These are phyloP conservation scores for Thymallus thymallus DNA, from an alignment of 2,113 vertebrate genomes.

Conservation along the genomic window DNA sequence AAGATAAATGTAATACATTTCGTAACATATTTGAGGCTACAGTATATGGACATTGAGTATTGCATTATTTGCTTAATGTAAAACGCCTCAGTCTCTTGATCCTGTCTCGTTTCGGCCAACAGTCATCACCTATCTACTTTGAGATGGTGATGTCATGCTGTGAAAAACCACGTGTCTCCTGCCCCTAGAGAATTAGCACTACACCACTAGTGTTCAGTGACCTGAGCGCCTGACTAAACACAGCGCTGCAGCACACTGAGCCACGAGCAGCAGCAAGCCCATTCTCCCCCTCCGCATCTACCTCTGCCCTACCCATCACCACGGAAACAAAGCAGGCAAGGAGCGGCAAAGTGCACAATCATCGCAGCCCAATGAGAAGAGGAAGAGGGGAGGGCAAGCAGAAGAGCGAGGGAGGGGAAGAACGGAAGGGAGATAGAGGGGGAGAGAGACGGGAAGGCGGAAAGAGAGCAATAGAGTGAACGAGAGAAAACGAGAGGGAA, in stretches of 20 bases:
- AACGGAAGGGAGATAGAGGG: not conserved
- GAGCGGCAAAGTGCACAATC: constrained; percentile 59
- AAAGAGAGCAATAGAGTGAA: not conserved
- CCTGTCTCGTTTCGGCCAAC: not conserved
- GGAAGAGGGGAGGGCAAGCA: not conserved
- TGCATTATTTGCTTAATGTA: no score
- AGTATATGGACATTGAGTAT: no score
- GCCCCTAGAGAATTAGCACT: constrained; percentile 12
- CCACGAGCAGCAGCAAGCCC: not conserved
- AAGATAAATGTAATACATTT: no score
- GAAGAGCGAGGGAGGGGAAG: not conserved
- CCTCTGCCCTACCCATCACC: constrained; percentile 37
- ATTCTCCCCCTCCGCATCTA: constrained; percentile 4
- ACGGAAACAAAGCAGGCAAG: constrained; percentile 41
- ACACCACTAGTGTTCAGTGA: constrained; percentile 42
- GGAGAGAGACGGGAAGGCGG: not conserved
- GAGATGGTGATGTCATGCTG: not conserved
- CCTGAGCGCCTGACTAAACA: constrained; percentile 42
- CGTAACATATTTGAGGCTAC: no score
- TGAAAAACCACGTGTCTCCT: not conserved
- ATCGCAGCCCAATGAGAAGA: constrained; percentile 47
- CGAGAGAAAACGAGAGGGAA: not conserved
- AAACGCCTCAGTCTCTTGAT: no score
- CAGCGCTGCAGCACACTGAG: constrained; percentile 26
- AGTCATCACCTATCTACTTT: not conserved